Evolutionary conservation across 2,888 invertebrate genomes (phyloP), one percentile per base, ranked within the genome.

Genomic region (Clepsis dumicolana): DNA sequence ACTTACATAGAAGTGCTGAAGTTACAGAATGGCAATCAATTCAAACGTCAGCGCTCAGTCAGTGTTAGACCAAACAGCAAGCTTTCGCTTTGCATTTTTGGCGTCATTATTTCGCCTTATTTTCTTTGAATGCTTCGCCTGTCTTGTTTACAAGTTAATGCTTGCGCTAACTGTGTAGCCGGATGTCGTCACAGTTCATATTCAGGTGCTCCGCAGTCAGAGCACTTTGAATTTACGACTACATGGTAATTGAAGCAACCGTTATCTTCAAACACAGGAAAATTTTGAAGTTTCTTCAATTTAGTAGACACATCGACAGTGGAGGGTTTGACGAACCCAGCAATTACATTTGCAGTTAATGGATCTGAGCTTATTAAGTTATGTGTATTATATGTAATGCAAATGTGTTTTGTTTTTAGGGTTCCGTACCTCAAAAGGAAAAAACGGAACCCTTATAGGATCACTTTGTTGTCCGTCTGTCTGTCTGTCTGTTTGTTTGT

Each of bases 271-370:
- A 68, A 68, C 57, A 18, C 38, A 59, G 59, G 68, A 41, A 59
- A 53, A 52, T 53, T 68, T 41, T 64, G 52, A 41, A 57, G 67
- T 63, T 67, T 25, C 60, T 65, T 67, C 54, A 63, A 63, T 60
- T 61, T 35, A 29, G 21, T 50, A 24, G 27, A 50, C 29, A 29
- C 21, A n/a, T 16, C 8, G 25, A 5, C 32, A 24, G 56, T 56
- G n/a, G 16, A 7, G n/a, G 53, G 27, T 48, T 56, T 38, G 35
- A 48, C 32, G 25, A 25, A 29, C 44, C 38, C 56, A 35, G 4
- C 38, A 38, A 38, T n/a, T 38, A n/a, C 3, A 10, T 48, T 0
- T n/a, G n/a, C n/a, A n/a, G n/a, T n/a, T n/a, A n/a, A n/a, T n/a
- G n/a, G n/a, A n/a, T n/a, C n/a, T n/a, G n/a, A n/a, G n/a, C n/a